Percentiles rank a stretch among this genome's conserved stretches.
phyloP scores from a whole-genome alignment of 35 echinoderm and acorn worm species.

The Eucidaris tribuloides region DNA sequence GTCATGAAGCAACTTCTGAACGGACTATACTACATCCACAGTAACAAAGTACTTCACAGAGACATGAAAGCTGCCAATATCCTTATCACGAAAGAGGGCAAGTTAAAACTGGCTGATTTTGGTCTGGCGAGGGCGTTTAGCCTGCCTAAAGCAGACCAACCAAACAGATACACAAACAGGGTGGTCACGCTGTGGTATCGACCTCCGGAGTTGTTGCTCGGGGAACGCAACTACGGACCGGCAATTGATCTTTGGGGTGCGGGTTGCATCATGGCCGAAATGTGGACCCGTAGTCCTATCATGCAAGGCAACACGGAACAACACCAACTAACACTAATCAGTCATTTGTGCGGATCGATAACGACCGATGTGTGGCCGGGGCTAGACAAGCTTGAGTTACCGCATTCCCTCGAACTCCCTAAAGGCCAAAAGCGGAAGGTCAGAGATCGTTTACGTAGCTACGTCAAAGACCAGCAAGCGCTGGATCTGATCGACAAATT shows the following conservation, averaged over 20 bases:
- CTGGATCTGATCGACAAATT: slow-evolving; percentile 94
- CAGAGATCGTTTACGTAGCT: slow-evolving; percentile 80
- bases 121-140: slow-evolving; percentile 94
- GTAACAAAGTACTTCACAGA: slow-evolving; percentile 83
- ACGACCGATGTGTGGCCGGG: slow-evolving; percentile 68
- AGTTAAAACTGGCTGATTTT: slow-evolving; percentile 84
- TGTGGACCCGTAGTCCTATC: slow-evolving; percentile 98
- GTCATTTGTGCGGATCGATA: slow-evolving; percentile 87
- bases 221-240: slow-evolving; percentile 89
- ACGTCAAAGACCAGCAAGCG: slow-evolving; percentile 92
- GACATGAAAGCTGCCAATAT: slow-evolving; percentile 99
- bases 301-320: slow-evolving; percentile 99
- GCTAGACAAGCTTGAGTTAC: slow-evolving; percentile 85
- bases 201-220: slow-evolving; percentile 93
- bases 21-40: slow-evolving; percentile 86
- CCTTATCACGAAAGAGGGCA: slow-evolving; percentile 85
- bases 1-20: slow-evolving; percentile 82
- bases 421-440: slow-evolving; percentile 92
- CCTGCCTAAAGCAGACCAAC: slow-evolving; percentile 60
- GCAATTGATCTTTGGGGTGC: slow-evolving; percentile 96
- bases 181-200: slow-evolving; percentile 97
- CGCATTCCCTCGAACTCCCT: slow-evolving; percentile 73
- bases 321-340: slow-evolving; percentile 91
- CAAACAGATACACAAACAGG: slow-evolving; percentile 79
- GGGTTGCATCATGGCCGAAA: slow-evolving; percentile 95